Evolutionary conservation across 1,140 invertebrate species (phyloP), one percentile per base, ranked within the genome.

Genomic region (Bathynomus jamesi): DNA sequence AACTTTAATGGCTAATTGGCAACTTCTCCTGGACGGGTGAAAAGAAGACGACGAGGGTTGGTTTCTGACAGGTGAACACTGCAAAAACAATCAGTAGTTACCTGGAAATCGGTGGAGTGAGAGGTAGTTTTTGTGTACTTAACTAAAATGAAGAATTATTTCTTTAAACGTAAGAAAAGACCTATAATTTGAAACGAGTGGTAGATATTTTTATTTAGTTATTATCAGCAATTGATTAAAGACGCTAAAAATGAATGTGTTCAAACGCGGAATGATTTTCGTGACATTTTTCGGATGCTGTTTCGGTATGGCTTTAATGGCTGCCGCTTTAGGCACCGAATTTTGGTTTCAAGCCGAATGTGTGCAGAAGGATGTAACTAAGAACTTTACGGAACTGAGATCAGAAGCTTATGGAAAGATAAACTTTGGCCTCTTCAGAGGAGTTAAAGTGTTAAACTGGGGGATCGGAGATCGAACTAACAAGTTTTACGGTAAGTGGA

Each of bases 231-330:
- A n/a, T n/a, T n/a, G n/a, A n/a, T n/a, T n/a, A n/a, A n/a, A n/a
- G n/a, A n/a, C n/a, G n/a, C n/a, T n/a, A 7, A 40, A 40, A 40
- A 80, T 81, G 73, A 79, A 81, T 71, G 78, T 91, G 79, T 90
- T 91, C 75, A 88, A 88, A 78, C 83, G 90, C 73, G 89, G 90
- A 27, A 88, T 94, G 82, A 90, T 95, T 46, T 94, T 94, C 79
- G 87, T 91, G 67, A 95, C 93, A 25, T 95, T 96, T 80, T 89
- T 95, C 74, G 87, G 92, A 5, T 91, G 91, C 69, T 89, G 92
- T 79, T 81, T 93, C 64, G 90, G 90, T 68, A 89, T 95, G 65
- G 92, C 89, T 5, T 81, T 96, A 60, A 85, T 95, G 1, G 87
- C 92, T 13, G 90, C 91, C 11, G 90, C 92, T 28, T 82, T 96